Evolutionary conservation across 2,113 vertebrate genomes (phyloP), one percentile per base, ranked within the genome.

Genomic region (Thunnus maccoyii): DNA sequence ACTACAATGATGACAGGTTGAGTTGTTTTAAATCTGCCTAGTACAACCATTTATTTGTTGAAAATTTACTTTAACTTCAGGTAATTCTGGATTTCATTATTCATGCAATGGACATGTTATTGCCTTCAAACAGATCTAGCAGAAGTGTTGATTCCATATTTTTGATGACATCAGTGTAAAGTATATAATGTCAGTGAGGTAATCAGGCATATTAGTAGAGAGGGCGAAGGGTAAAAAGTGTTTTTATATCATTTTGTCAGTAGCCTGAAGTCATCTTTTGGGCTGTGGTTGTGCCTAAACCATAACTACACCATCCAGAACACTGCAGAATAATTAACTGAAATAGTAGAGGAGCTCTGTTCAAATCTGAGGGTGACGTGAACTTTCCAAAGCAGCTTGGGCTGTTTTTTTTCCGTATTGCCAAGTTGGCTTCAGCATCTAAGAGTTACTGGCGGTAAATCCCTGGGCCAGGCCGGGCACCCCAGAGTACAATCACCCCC

Each of bases 361-460:
- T 67, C 17, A 74, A 71, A 71, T 89, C 41, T 0, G 0, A 82
- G 57, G 7, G 25, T 76, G 79, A 82, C n/a, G 0, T 46, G 60
- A 82, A 84, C 68, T 84, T 84, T 90, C 68, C 83, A 69, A 51
- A 86, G 17, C 47, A 71, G 18, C 12, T 44, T 66, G 4, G 10
- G 14, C 30, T 41, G 48, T 62, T 51, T 74, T 47, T 68, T 72
- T 47, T 69, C 51, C 71, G 27, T 25, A 15, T 58, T 86, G 88
- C 83, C 80, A 82, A 85, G 10, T 82, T 91, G 83, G 76, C 82
- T 25, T 27, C 70, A 44, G 77, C 82, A 84, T 86, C 51, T 51
- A 9, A 51, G 73, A 89, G 80, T 86, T 80, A 63, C 76, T 41
- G 66, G 14, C 1, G 18, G 22, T 84, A 83, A 91, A 91, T 76